phyloP scores from a whole-genome alignment of 1,140 invertebrate species.

The Drosophila littoralis region DNA sequence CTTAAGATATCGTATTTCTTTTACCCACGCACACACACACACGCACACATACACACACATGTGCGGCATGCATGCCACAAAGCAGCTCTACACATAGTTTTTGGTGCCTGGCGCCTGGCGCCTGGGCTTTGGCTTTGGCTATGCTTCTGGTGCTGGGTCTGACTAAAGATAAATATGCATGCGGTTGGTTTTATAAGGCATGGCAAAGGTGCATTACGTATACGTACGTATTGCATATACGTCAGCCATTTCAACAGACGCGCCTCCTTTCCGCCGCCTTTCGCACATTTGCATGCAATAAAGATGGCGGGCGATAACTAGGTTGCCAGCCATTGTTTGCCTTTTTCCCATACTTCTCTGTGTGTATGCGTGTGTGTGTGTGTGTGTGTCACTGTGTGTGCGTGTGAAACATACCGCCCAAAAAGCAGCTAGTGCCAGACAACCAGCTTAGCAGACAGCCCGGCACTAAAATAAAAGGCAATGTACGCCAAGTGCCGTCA shows the following conservation, averaged over 20 bases:
- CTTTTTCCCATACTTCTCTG: conserved; percentile 70
- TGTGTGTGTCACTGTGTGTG: conserved; percentile 30
- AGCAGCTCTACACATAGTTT: conserved; percentile 33
- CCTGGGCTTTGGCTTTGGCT: conserved; percentile 10
- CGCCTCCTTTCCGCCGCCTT: conserved; percentile 68
- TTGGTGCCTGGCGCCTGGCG: not conserved
- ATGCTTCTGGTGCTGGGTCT: conserved; percentile 22
- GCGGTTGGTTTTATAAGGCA: conserved; percentile 71
- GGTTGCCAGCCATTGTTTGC: conserved; percentile 79
- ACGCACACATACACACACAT: conserved; percentile 23
- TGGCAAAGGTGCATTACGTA: conserved; percentile 58
- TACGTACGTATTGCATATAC: conserved; percentile 45
- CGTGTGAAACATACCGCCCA: conserved; percentile 61
- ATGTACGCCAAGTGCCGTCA: conserved; percentile 71
- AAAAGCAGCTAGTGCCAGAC: conserved; percentile 55
- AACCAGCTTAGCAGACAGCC: conserved; percentile 49
- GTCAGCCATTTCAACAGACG: conserved; percentile 76
- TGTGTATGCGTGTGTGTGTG: conserved; percentile 16
- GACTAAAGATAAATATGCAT: conserved; percentile 78
- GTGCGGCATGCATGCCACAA: conserved; percentile 45
- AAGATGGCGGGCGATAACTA: conserved; percentile 82
- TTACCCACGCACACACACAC: conserved; percentile 34
- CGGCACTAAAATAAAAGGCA: conserved; percentile 79
- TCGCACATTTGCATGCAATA: conserved; percentile 82
- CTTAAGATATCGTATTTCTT: conserved; percentile 83